Percentiles rank a stretch among this genome's conserved stretches.
phyloP scores from a whole-genome alignment of 2,797 vertebrate species.

The Spinus pinus region DNA sequence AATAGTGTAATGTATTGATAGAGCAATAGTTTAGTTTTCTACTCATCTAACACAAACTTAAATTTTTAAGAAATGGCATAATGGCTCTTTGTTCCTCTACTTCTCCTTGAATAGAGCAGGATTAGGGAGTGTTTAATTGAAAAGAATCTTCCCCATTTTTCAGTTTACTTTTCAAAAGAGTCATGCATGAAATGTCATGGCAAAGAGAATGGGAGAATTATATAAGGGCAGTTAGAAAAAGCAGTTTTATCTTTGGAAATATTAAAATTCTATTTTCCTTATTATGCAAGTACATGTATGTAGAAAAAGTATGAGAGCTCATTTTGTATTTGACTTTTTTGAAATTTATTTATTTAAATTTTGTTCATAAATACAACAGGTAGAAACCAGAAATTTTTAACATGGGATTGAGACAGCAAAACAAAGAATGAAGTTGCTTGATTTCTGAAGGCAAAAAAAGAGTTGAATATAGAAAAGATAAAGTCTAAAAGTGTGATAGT shows the following conservation, averaged over 20 bases:
- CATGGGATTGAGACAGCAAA: fast-evolving
- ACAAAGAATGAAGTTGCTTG: background rate
- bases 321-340: background rate
- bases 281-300: background rate
- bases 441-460: background rate
- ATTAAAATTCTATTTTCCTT: background rate
- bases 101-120: background rate
- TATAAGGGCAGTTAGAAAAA: background rate
- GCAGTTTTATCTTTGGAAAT: background rate
- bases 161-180: background rate
- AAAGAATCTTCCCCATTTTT: background rate
- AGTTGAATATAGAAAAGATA: background rate
- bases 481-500: background rate
- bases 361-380: background rate
- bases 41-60: background rate
- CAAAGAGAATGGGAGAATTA: background rate
- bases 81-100: background rate
- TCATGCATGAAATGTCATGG: background rate
- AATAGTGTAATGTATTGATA: background rate
- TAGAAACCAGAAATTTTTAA: background rate
- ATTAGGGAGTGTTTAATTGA: background rate
- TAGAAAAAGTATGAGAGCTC: background rate
- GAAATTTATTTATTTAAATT: background rate
- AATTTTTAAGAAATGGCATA: background rate
- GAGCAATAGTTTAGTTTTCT: background rate